These are phyloP conservation scores for Eidolon helvum DNA, from an alignment of 2,113 vertebrate genomes.

Conservation along the genomic window DNA sequence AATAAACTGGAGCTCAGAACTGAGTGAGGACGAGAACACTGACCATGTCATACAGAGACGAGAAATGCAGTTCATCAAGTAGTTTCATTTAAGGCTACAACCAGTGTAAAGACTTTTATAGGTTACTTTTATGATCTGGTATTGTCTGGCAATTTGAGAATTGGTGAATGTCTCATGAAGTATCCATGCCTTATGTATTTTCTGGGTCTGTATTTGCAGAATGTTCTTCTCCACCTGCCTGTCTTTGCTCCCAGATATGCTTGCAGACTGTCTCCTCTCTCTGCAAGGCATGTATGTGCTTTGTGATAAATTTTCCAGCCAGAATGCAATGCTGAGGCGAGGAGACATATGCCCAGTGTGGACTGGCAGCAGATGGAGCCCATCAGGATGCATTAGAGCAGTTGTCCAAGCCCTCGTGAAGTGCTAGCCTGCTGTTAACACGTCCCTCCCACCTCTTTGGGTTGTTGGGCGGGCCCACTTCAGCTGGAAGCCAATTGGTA, in stretches of 20 bases:
- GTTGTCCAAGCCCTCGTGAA: constrained; percentile 46
- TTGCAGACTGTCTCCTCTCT: background rate
- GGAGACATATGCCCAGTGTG: constrained; percentile 43
- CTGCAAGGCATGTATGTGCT: background rate
- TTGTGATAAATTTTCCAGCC: constrained; percentile 40
- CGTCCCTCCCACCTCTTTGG: constrained; percentile 11
- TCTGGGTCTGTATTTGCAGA: background rate
- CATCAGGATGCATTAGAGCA: constrained; percentile 56
- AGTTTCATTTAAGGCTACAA: background rate
- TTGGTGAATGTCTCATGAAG: background rate
- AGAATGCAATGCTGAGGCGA: background rate
- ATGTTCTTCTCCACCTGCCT: background rate
- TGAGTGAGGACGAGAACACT: background rate
- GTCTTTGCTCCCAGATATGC: background rate
- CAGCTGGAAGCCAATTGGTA: constrained; percentile 21
- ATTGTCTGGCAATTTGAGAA: background rate
- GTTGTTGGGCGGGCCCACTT: constrained; percentile 28
- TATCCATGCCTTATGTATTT: background rate
- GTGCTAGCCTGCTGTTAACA: constrained; percentile 52
- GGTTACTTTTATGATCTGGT: background rate
- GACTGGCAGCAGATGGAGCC: constrained; percentile 51
- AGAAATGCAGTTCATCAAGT: background rate
- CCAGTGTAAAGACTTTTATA: rapidly evolving
- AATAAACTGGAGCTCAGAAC: background rate
- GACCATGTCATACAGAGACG: background rate